phyloP scores from a whole-genome alignment of 2,113 vertebrate genomes.

The Vulpes vulpes region DNA sequence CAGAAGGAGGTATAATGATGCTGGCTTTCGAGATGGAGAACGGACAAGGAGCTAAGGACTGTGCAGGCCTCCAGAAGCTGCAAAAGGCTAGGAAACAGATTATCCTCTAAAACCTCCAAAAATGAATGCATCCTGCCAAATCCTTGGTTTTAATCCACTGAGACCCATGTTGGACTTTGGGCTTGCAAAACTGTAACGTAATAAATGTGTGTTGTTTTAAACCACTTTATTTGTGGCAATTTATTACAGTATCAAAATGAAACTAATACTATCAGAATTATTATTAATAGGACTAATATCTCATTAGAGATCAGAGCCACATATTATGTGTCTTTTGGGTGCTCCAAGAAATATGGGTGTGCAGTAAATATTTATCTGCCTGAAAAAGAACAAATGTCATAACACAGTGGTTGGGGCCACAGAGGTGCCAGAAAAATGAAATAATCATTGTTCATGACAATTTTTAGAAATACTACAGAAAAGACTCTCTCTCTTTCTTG shows the following conservation, averaged over 20 bases:
- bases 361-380: not conserved
- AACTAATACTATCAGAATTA: not conserved
- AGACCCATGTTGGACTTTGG: not conserved
- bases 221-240: not conserved
- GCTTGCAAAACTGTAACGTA: not conserved
- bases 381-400: constrained; percentile 11
- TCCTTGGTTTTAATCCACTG: not conserved
- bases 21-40: not conserved
- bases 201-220: not conserved
- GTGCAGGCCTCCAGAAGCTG: not conserved
- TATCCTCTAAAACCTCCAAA: not conserved
- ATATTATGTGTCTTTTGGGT: not conserved
- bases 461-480: not conserved
- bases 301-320: not conserved
- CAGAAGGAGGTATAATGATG: not conserved
- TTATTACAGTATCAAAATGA: not conserved
- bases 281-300: not conserved
- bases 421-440: not conserved
- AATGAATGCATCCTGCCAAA: not conserved
- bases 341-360: not conserved
- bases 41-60: not conserved
- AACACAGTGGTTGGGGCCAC: not conserved
- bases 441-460: not conserved
- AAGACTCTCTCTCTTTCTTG: not conserved
- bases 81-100: not conserved